Base-by-base conservation (phyloP, 2,113 vertebrate genomes). In the Oriolus oriolus region DNA sequence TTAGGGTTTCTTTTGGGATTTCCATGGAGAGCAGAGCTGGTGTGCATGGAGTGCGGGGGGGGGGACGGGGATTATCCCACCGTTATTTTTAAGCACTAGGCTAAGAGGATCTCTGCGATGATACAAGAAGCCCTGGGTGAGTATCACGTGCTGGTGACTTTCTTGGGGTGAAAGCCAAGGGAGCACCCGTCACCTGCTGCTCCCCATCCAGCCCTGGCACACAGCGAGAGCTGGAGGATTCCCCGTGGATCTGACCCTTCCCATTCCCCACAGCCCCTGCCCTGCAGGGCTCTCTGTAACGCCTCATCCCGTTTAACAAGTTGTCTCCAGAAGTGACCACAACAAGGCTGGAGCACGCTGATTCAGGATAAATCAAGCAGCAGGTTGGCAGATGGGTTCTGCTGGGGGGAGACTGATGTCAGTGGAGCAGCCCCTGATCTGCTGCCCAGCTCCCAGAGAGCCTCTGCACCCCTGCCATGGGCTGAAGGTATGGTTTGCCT, bases 21-120 rank as follows among this genome's bases (percentile, higher is more conserved):
- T 76, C 66, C 45, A 39, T 0, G 1, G 57, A 74, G 81, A 83
- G 49, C 41, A 79, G 50, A 83, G 64, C 53, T 69, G 73, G 61
- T 63, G 63, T 17, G 31, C 1, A 3, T 2, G 24, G 65, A 82
- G 50, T 5, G 3, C 0, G 2, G 68, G 8, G 60, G 68, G 8
- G 60, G 33, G 41, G 18, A 53, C 0, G 0, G 37, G 84, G 94
- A 96, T 97, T 94, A 97, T 83, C 84, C 73, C 75, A 60, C 65
- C 66, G 96, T 82, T 96, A 96, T 97, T 96, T 96, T 95, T 96
- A 95, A 93, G 89, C 68, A 53, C 77, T 56, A 74, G 74, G 77
- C 53, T 97, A 96, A 97, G 96, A 96, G 87, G 96, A 96, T 95
- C 65, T 95, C 65, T 82, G 52, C 0, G 1, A 79, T 0, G 14